Evolutionary conservation across 2,888 invertebrate species (phyloP), one percentile per base, ranked within the genome.

Genomic region (Drosophila subquinaria): DNA sequence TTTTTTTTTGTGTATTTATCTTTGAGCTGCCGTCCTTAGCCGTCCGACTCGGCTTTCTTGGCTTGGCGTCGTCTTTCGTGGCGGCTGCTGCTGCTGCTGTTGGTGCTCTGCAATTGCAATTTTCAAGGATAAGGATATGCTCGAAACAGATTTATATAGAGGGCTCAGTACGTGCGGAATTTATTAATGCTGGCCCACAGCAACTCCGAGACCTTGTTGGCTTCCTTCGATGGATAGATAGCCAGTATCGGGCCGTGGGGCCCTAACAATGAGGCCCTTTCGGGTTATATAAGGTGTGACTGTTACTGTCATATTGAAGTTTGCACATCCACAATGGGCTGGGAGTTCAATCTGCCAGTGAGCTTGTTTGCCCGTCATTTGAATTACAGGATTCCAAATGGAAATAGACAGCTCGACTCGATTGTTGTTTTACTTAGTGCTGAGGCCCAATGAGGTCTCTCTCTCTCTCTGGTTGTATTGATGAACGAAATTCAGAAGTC

Each of bases 61-160:
- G 35, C 56, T 61, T 59, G 23, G 52, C 15, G 42, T 43, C 33
- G 17, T 33, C 15, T 40, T 40, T 59, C 40, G 52, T 36, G 23
- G 11, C 57, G 15, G 70, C 65, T 55, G 36, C 17, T 27, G 27
- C 17, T 27, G 27, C 27, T 56, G 56, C 40, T 55, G 63, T 55
- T 62, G 52, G 9, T 61, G 65, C 71, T 75, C 47, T 89, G 79
- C 88, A 82, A 83, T 79, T 90, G 90, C 88, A 89, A 82, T 91
- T 90, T 89, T 90, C 91, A 91, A 91, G 90, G 89, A 90, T 77
- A 77, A 64, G 74, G 60, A 57, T 90, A 83, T 83, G 82, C 82
- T 82, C 82, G 82, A 85, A 85, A 79, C 82, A 81, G 82, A 84
- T 88, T 88, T 87, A 81, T 83, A 82, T 78, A 70, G 72, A 71